Evolutionary conservation across 2,888 invertebrate genomes (phyloP), one percentile per base, ranked within the genome.

Genomic region (Dynastes hyllus): DNA sequence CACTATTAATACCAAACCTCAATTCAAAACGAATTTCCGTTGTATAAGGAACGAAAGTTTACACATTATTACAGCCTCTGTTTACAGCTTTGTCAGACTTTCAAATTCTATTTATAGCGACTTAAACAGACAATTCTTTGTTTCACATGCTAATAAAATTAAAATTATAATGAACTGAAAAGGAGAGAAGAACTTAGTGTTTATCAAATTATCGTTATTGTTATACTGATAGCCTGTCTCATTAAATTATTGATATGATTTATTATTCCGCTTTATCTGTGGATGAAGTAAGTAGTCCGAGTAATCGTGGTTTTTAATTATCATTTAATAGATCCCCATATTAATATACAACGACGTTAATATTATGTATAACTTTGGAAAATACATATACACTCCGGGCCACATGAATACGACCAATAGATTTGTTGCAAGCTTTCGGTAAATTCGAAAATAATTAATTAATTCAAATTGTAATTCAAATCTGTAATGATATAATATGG

Each of bases 81-180:
- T 51, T 69, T 29, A 51, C 27, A 22, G 13, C 53, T 69, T 69
- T 69, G 51, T 51, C 50, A 40, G 50, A 27, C 27, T 50, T 69
- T 51, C 27, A 51, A 50, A 50, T 50, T 69, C 69, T 69, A 69
- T 69, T 69, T 51, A 51, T 69, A 69, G 32, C 69, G 5, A 13
- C 51, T 50, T 32, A 50, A 53, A 51, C 40, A 69, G 69, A 22
- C 51, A 69, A 51, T 69, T 69, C 29, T 69, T 69, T 69, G 69
- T 69, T 69, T 53, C 40, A 51, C 29, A 53, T 69, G 29, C 50
- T 50, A 69, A 51, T 69, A 69, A 69, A 11, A 69, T 51, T 27
- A 53, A 69, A 50, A 29, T 69, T 69, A 69, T 51, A 51, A 69
- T 51, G 69, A 63, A 32, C 13, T 63, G 63, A 13, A 63, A 37